These are phyloP conservation scores for Melieria picta DNA, from an alignment of 2,888 invertebrate species.

Conservation along the genomic window DNA sequence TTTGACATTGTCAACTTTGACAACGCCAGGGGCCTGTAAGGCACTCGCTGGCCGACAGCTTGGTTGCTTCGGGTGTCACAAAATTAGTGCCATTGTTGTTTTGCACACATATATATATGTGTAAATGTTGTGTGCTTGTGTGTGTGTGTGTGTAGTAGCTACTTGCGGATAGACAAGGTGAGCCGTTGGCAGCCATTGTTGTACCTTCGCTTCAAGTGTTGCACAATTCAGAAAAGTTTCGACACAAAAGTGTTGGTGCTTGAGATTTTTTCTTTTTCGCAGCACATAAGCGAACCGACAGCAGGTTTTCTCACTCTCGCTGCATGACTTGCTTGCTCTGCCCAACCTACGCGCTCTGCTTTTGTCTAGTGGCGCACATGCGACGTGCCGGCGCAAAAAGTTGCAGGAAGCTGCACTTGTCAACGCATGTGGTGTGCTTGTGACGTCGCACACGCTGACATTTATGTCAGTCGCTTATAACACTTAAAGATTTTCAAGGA, in stretches of 20 bases:
- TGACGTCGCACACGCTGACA: background rate
- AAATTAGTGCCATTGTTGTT: background rate
- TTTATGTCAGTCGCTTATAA: slow-evolving; percentile 4
- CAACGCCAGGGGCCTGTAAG: background rate
- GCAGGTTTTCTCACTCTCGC: too few species aligned
- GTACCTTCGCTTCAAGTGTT: background rate
- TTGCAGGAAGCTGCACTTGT: slow-evolving; percentile 3
- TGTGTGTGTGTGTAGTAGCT: background rate
- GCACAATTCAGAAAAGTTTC: slow-evolving; percentile 3
- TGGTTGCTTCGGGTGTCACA: too few species aligned
- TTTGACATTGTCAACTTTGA: slow-evolving; percentile 1
- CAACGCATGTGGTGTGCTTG: background rate
- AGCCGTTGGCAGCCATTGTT: too few species aligned
- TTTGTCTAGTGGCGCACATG: too few species aligned
- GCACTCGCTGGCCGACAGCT: background rate
- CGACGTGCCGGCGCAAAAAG: background rate
- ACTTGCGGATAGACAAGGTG: background rate
- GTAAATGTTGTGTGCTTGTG: background rate
- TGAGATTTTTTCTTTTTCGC: background rate
- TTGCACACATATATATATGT: background rate
- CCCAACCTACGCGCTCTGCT: too few species aligned
- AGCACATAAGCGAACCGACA: too few species aligned
- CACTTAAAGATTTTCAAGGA: slow-evolving; percentile 3
- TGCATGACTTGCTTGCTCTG: too few species aligned
- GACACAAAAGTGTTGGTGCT: background rate